Evolutionary conservation across 1,140 invertebrate genomes (phyloP).

Genomic region (Nilaparvata lugens): DNA sequence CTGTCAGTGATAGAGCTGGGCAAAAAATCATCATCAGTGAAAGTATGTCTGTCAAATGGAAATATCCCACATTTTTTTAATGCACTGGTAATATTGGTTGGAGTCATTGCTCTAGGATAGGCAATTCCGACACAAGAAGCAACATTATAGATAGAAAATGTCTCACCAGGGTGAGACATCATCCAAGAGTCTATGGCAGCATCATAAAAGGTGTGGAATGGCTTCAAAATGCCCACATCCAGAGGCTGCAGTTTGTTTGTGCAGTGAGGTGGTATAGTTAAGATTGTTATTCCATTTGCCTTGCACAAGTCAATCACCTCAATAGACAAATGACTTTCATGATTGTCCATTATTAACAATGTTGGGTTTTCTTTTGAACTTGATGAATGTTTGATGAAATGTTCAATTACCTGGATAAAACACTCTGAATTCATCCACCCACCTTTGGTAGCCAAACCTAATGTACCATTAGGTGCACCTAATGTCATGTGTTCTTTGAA

Average conservation of each 20-base stretch:
- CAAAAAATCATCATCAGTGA: conserved; percentile 2
- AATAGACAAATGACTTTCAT: conserved; percentile 30
- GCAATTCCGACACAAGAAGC: too few relatives aligned
- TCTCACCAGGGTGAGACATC: conserved; percentile 15
- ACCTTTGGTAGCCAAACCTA: conserved; percentile 11
- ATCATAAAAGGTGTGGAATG: conserved; percentile 17
- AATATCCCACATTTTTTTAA: not conserved
- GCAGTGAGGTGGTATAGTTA: conserved; percentile 23
- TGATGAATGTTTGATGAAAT: conserved; percentile 24
- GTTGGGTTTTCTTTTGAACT: conserved; percentile 28
- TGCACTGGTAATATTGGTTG: not conserved
- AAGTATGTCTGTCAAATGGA: not conserved
- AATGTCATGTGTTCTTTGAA: conserved; percentile 26
- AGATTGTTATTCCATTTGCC: conserved; percentile 25
- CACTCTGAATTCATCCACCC: conserved; percentile 8
- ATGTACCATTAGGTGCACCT: conserved; percentile 27
- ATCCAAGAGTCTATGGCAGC: conserved; percentile 12
- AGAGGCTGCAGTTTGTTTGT: conserved; percentile 34
- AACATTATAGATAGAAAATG: conserved; percentile 17
- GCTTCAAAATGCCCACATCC: conserved; percentile 23
- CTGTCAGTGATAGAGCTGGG: not conserved
- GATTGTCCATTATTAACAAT: conserved; percentile 35
- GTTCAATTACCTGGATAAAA: conserved; percentile 17
- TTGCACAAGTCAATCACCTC: conserved; percentile 23
- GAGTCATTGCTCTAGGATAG: conserved; percentile 9